Evolutionary conservation across 2,888 invertebrate genomes (phyloP), one percentile per base, ranked within the genome.

Genomic region (Crossocerus cetratus): DNA sequence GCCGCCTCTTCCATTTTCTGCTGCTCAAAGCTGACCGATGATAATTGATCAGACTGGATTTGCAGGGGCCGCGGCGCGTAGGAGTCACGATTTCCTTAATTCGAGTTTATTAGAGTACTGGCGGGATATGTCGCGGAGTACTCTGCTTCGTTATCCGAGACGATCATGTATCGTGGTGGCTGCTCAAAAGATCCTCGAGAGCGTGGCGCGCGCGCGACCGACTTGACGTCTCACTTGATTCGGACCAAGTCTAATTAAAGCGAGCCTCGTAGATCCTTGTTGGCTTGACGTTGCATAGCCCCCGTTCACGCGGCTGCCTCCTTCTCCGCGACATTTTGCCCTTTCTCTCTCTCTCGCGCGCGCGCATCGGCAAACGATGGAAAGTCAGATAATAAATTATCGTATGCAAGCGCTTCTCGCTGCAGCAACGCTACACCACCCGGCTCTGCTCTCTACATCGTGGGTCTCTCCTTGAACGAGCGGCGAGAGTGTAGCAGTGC

Each of bases 331-430:
- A 32, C 32, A 5, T 13, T 32, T 53, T 20, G 60, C 23, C 11
- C 55, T 44, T 44, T 53, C 20, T 53, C 43, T 58, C 57, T 58
- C 57, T 57, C 32, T 20, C 32, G n/a, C 53, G 45, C 53, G 32
- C 44, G 60, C 61, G 45, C 53, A 23, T 74, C 65, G 56, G 45
- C 54, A 54, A 67, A 49, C 70, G 53, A 58, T 61, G 61, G 70
- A 76, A 69, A 75, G 65, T 67, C 64, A 57, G 67, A 64, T 73
- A 74, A 86, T 84, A 84, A 84, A 84, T 83, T 78, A 84, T 84
- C 32, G 32, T 11, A 32, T 32, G 11, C 32, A 32, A 76, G 62
- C 58, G 71, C 67, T 63, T 72, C 69, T 72, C 65, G 58, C 67
- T 55, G 67, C 73, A 74, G 72, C 76, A 58, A 49, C 49, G 64